These are phyloP conservation scores for Serinus canaria DNA, from an alignment of 2,113 vertebrate species.

Conservation along the genomic window DNA sequence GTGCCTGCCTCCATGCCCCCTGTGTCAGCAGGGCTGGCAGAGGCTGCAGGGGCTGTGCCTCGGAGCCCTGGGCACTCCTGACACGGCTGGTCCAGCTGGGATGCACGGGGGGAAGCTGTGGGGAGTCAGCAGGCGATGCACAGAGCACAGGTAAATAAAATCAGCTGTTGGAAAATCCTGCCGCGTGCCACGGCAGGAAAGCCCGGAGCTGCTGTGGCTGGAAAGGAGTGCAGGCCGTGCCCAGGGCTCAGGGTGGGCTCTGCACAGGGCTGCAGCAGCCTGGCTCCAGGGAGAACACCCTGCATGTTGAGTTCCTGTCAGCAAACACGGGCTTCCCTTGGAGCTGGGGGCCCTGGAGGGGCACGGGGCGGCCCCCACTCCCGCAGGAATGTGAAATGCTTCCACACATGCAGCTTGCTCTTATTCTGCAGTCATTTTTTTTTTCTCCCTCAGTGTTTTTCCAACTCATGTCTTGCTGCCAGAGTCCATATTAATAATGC, in stretches of 20 bases:
- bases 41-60: neutral
- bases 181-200: neutral
- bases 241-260: neutral
- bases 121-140: neutral
- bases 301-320: rapidly evolving
- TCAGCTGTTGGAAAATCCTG: neutral
- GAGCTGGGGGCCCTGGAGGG: neutral
- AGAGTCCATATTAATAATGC: slow-evolving; percentile 70
- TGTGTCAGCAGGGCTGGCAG: neutral
- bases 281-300: rapidly evolving
- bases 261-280: neutral
- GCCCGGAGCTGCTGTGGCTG: neutral
- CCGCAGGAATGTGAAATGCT: neutral
- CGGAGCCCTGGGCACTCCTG: neutral
- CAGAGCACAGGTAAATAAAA: neutral
- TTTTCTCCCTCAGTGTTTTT: slow-evolving; percentile 51
- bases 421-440: slow-evolving; percentile 36
- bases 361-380: neutral
- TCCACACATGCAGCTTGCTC: neutral
- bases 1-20: neutral
- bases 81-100: neutral
- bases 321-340: rapidly evolving
- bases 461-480: slow-evolving; percentile 56
- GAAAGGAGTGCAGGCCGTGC: rapidly evolving
- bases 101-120: neutral